Percentiles rank a stretch among this genome's conserved stretches.
Conservation (phyloP, 2,113 vertebrate genomes). For the Tetrax tetrax region DNA sequence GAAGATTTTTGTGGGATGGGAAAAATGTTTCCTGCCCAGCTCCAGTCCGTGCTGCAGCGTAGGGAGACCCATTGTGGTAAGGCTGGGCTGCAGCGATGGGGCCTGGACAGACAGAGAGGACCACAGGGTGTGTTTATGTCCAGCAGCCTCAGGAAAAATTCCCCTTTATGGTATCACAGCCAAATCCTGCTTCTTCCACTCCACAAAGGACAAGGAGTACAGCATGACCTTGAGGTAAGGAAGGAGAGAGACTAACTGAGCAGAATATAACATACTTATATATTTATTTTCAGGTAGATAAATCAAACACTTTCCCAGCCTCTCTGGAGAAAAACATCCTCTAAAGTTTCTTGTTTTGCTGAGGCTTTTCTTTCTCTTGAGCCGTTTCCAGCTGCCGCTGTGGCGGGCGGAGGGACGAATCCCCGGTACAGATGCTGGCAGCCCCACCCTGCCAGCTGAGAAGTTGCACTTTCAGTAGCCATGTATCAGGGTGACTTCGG, state of each 20-base stretch:
- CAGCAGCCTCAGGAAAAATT: not conserved
- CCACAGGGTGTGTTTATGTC: not conserved
- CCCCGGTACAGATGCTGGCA: not conserved
- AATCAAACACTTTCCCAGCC: not conserved
- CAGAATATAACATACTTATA: fast-evolving
- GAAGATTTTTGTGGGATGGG: conserved; percentile 7
- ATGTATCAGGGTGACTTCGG: not conserved
- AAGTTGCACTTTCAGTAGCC: not conserved
- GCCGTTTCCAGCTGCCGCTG: not conserved
- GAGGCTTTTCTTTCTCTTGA: not conserved
- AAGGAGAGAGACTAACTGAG: not conserved
- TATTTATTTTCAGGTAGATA: not conserved
- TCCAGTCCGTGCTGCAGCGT: not conserved
- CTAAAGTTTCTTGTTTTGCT: not conserved
- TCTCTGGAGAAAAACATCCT: not conserved
- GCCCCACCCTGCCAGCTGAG: conserved; percentile 22
- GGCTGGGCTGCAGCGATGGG: not conserved
- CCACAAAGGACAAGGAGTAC: not conserved
- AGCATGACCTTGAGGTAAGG: not conserved
- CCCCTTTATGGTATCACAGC: not conserved
- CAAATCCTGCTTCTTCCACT: not conserved
- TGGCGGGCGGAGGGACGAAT: not conserved
- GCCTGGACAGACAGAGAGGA: not conserved
- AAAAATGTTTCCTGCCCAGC: not conserved
- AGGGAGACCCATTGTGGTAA: not conserved